Conservation (phyloP, 2,113 vertebrate genomes). For the Hucho hucho region DNA sequence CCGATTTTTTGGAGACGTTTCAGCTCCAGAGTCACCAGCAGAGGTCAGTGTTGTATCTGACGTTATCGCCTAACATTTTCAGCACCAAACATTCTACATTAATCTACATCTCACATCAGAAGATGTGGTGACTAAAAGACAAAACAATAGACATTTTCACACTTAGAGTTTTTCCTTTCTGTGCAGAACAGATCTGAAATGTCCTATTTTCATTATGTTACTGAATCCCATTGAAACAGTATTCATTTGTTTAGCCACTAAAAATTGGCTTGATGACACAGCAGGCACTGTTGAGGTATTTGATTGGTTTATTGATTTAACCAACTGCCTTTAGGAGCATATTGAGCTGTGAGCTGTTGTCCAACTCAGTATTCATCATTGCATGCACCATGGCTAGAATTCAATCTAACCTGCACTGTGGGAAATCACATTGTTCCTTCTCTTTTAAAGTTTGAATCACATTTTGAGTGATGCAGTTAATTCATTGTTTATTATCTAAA, state of each 20-base stretch:
- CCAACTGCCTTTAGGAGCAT: conserved; percentile 21
- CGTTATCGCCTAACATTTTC: not conserved
- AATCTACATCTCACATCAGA: no score
- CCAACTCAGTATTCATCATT: conserved; percentile 18
- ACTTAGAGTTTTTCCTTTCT: no score
- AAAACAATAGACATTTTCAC: no score
- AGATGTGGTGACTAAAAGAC: no score
- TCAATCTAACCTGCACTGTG: conserved; percentile 24
- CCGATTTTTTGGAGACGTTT: not conserved
- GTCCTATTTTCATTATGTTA: conserved; percentile 38
- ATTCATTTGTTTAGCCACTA: conserved; percentile 5
- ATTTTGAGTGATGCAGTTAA: not conserved
- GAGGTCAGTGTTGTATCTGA: conserved; percentile 61
- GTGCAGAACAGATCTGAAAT: conserved; percentile 21
- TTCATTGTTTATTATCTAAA: not conserved
- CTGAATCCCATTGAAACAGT: conserved; percentile 35
- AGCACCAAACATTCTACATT: not conserved
- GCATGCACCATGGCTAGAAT: conserved; percentile 9
- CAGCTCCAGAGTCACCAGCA: conserved; percentile 42
- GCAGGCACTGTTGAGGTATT: conserved; percentile 54
- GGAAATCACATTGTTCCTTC: conserved; percentile 5
- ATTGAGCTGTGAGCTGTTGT: conserved; percentile 38
- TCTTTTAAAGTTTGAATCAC: not conserved
- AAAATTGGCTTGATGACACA: conserved; percentile 42
- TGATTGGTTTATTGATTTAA: conserved; percentile 60